Evolutionary conservation across 2,113 vertebrate species (phyloP).

Genomic region (Cisticola juncidis): DNA sequence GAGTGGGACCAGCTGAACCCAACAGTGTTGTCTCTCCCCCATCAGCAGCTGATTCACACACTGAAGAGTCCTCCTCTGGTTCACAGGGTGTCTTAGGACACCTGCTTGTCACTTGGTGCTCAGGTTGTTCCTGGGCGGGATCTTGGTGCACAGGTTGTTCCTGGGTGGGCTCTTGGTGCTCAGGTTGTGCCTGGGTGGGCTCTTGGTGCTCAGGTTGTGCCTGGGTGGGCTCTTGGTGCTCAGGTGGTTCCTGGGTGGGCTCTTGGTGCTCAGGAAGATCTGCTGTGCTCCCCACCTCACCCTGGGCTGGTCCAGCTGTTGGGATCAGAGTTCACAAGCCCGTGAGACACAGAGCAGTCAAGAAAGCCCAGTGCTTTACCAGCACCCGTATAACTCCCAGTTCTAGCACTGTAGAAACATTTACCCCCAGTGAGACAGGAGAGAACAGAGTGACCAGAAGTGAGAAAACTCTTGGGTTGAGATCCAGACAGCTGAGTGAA

Average conservation of each 20-base stretch:
- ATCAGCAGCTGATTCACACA: background rate
- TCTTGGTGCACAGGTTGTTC: background rate
- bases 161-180: background rate
- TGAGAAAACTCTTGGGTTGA: background rate
- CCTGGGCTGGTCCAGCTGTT: constrained; percentile 3
- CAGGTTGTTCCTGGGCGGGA: too few species aligned
- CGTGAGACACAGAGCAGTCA: background rate
- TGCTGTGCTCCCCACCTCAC: background rate
- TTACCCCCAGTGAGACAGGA: background rate
- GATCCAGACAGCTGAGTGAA: background rate
- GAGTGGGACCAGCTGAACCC: background rate
- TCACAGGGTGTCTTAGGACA: background rate
- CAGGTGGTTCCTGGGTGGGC: background rate
- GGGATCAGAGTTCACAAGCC: background rate
- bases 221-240: background rate
- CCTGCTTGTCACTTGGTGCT: background rate
- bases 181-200: background rate
- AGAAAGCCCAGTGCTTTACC: background rate
- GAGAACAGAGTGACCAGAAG: background rate
- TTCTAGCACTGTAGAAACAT: background rate
- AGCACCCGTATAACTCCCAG: background rate
- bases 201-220: background rate
- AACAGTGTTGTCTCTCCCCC: background rate
- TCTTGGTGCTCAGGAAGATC: background rate
- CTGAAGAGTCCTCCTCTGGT: background rate